Evolutionary conservation across 1,140 invertebrate genomes (phyloP).

Genomic region (Laodelphax striatellus): DNA sequence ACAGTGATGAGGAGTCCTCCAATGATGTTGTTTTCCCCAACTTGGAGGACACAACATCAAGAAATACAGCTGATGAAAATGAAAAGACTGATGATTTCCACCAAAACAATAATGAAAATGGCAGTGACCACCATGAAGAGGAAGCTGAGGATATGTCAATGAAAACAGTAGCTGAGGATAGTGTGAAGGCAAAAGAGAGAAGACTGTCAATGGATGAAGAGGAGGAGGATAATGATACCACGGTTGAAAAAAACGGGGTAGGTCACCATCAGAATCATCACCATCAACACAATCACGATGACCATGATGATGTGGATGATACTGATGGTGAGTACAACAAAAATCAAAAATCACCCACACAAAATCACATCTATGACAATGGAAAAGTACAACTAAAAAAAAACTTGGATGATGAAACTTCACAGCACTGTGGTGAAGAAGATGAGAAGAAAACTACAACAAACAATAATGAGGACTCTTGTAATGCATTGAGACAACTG

Average conservation of each 20-base stretch:
- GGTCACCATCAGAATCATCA: too few species aligned
- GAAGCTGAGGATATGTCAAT: slow-evolving; percentile 9
- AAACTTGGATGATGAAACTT: slow-evolving; percentile 4
- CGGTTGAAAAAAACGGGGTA: slow-evolving; percentile 18
- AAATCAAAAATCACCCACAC: background rate
- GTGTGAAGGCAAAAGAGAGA: slow-evolving; percentile 4
- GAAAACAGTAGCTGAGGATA: too few species aligned
- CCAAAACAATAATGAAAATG: slow-evolving; percentile 26
- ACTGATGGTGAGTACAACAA: slow-evolving; percentile 13
- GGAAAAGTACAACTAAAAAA: too few species aligned
- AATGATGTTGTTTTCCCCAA: slow-evolving; percentile 44
- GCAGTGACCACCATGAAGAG: too few species aligned
- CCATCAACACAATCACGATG: too few species aligned
- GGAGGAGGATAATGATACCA: slow-evolving; percentile 23
- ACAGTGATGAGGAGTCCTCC: slow-evolving; percentile 50
- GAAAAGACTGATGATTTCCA: slow-evolving; percentile 14
- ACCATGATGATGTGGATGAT: too few species aligned
- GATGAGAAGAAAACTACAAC: slow-evolving; percentile 32
- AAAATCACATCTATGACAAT: too few species aligned
- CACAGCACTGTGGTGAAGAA: slow-evolving; percentile 23
- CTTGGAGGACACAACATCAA: background rate
- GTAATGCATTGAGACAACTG: slow-evolving; percentile 60
- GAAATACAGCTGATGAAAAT: slow-evolving; percentile 17
- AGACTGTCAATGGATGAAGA: slow-evolving; percentile 12
- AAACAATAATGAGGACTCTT: slow-evolving; percentile 32